Evolutionary conservation across 2,113 vertebrate genomes (phyloP).

Genomic region (Dromaius novaehollandiae): DNA sequence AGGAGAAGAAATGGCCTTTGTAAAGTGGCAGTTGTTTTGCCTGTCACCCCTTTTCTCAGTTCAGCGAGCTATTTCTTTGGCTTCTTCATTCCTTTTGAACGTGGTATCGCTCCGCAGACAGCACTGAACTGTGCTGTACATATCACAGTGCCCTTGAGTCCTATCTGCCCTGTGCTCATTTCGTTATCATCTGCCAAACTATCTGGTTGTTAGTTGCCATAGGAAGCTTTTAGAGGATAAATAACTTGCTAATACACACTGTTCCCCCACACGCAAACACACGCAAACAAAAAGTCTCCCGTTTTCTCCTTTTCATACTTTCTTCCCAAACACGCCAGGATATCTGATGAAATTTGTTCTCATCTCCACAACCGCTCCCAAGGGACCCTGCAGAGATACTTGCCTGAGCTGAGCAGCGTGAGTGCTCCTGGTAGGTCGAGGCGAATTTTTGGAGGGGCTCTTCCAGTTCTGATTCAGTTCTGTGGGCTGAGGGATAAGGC

Average conservation of each 20-base stretch:
- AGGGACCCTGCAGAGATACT: not conserved
- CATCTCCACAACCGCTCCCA: fast-evolving
- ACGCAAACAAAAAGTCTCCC: not conserved
- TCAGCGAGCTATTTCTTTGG: not conserved
- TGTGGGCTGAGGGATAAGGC: not conserved
- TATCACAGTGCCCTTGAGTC: not conserved
- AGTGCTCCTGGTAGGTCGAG: not conserved
- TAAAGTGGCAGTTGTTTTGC: not conserved
- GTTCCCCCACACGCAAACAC: fast-evolving
- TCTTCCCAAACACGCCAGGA: not conserved
- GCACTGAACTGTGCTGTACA: not conserved
- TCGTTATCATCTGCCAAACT: not conserved
- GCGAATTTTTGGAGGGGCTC: not conserved
- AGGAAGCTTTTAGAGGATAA: not conserved
- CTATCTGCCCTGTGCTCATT: not conserved
- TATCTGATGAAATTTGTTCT: not conserved
- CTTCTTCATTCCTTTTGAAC: not conserved
- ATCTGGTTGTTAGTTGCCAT: not conserved
- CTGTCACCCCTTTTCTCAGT: not conserved
- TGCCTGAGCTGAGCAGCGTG: not conserved
- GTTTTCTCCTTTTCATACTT: not conserved
- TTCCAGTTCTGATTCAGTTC: not conserved
- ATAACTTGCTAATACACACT: not conserved
- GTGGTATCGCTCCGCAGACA: not conserved
- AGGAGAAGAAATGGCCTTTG: constrained; percentile 19